Evolutionary conservation across 2,797 vertebrate species (phyloP).

Genomic region (Perodicticus potto): DNA sequence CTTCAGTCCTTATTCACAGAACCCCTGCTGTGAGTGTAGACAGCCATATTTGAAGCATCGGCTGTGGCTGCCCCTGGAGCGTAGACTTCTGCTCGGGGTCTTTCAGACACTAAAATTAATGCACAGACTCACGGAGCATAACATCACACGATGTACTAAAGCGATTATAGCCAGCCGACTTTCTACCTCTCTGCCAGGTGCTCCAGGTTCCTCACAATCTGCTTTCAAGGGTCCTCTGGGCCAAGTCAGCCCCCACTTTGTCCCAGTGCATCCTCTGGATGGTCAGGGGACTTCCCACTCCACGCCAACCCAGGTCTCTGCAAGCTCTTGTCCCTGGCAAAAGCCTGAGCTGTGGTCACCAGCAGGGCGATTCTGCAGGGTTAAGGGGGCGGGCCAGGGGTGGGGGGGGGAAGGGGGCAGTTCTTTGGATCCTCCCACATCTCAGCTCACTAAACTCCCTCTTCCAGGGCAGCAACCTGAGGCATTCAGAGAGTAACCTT

Average conservation of each 20-base stretch:
- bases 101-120: neutral
- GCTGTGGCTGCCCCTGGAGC: neutral
- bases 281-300: neutral
- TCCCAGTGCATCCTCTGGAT: neutral
- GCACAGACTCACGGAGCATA: too few relatives aligned
- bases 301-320: neutral
- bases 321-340: neutral
- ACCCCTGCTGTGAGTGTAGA: neutral
- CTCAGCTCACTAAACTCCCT: neutral
- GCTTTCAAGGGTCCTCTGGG: neutral
- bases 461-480: neutral
- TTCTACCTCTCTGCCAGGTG: neutral
- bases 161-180: rapidly evolving
- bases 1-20: neutral
- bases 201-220: neutral
- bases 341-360: too few relatives aligned
- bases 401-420: too few relatives aligned
- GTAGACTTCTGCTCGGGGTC: neutral
- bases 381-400: neutral
- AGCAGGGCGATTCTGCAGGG: neutral
- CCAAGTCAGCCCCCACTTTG: neutral
- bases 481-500: neutral
- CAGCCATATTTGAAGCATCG: neutral
- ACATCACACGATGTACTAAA: rapidly evolving
- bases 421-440: neutral